Conservation (phyloP, 2,113 vertebrate species). For the Kobus ellipsiprymnus region DNA sequence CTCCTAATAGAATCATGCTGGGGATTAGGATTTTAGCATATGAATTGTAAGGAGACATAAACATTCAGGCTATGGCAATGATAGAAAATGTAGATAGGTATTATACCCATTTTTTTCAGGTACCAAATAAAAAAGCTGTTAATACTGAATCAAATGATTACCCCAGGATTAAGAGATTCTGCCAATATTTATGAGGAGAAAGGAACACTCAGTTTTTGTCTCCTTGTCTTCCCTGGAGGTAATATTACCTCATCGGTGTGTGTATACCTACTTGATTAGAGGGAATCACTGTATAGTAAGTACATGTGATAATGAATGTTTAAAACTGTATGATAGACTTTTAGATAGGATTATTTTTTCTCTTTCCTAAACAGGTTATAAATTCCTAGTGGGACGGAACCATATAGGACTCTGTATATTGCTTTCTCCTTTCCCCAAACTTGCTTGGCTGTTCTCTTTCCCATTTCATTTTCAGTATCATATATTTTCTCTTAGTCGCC, state of each 20-base stretch:
- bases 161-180: neutral
- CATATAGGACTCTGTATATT: too few species aligned
- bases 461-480: too few species aligned
- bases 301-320: neutral
- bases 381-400: neutral
- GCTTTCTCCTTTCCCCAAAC: too few species aligned
- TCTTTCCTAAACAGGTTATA: neutral
- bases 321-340: neutral
- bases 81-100: neutral
- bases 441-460: too few species aligned
- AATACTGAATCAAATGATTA: neutral
- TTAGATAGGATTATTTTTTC: neutral
- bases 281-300: neutral
- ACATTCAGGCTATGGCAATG: neutral
- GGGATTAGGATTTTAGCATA: neutral
- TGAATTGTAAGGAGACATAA: neutral
- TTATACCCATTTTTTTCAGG: neutral
- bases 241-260: neutral
- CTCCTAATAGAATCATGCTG: neutral
- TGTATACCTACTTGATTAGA: neutral
- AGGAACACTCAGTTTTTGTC: neutral
- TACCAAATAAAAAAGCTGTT: neutral
- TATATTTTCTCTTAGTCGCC: too few species aligned
- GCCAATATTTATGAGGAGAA: neutral
- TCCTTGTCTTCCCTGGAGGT: neutral